phyloP scores from a whole-genome alignment of 1,140 invertebrate species.

The Globodera rostochiensis region DNA sequence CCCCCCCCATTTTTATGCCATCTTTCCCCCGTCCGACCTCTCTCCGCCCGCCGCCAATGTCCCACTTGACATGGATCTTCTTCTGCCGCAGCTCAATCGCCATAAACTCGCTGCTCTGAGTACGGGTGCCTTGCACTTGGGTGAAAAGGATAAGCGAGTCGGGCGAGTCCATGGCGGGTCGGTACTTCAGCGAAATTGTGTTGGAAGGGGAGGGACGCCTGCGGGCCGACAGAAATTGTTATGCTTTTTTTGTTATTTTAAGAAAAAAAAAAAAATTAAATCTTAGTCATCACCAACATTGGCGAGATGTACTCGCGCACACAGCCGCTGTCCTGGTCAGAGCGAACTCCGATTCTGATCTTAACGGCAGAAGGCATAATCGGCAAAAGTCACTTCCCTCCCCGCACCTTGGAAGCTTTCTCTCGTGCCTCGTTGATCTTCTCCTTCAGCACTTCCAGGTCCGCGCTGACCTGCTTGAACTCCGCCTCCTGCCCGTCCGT shows the following conservation, averaged over 20 bases:
- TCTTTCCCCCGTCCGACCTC: slow-evolving; percentile 4
- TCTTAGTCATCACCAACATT: slow-evolving; percentile 19
- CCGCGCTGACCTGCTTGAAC: slow-evolving; percentile 37
- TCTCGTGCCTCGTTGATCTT: slow-evolving; percentile 64
- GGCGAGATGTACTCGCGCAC: slow-evolving; percentile 59
- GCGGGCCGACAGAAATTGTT: neutral
- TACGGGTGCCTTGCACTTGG: slow-evolving; percentile 56
- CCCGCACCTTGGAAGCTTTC: slow-evolving; percentile 55
- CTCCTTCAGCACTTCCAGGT: slow-evolving; percentile 57
- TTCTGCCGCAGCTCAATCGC: slow-evolving; percentile 60
- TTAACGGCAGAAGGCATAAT: slow-evolving; percentile 18
- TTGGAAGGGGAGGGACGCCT: slow-evolving; percentile 56
- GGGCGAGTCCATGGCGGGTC: slow-evolving; percentile 56
- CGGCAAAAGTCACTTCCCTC: neutral
- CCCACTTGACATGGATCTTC: slow-evolving; percentile 62
- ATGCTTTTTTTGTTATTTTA: too few species aligned
- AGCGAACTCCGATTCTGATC: slow-evolving; percentile 58
- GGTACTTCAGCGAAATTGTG: slow-evolving; percentile 55
- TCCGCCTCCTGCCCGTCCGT: slow-evolving; percentile 41
- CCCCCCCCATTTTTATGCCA: neutral
- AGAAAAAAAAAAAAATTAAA: too few species aligned
- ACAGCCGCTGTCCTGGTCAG: slow-evolving; percentile 50
- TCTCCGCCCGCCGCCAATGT: slow-evolving; percentile 57
- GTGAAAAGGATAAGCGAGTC: slow-evolving; percentile 60
- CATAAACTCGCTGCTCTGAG: slow-evolving; percentile 59